Evolutionary conservation across 2,113 vertebrate species (phyloP).

Genomic region (Rhinogobius similis): DNA sequence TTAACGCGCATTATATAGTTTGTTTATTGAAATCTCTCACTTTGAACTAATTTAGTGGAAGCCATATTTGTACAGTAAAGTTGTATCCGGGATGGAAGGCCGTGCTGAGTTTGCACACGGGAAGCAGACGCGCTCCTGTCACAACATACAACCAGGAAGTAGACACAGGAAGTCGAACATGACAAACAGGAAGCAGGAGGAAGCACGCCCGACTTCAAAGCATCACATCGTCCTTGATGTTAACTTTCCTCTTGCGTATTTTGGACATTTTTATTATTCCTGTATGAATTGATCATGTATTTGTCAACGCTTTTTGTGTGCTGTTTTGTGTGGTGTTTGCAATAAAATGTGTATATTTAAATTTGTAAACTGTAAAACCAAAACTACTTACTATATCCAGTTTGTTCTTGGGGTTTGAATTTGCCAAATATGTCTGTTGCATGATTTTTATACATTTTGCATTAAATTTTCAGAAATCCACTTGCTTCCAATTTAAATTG

Average conservation of each 20-base stretch:
- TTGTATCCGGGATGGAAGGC: neutral
- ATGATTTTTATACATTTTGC: conserved; percentile 25
- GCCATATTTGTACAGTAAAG: conserved; percentile 6
- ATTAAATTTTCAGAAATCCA: conserved; percentile 52
- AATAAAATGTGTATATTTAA: conserved; percentile 31
- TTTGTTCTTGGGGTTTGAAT: neutral
- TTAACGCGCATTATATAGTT: neutral
- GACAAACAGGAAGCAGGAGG: conserved; percentile 62
- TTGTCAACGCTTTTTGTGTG: conserved; percentile 26
- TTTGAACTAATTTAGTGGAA: neutral
- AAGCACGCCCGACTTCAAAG: conserved; percentile 20
- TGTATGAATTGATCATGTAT: conserved; percentile 18
- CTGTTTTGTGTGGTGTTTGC: neutral
- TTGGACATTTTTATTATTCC: neutral
- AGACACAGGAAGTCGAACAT: conserved; percentile 42
- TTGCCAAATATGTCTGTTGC: neutral
- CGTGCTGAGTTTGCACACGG: conserved; percentile 33
- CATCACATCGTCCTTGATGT: conserved; percentile 46
- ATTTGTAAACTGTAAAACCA: neutral
- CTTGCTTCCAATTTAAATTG: neutral
- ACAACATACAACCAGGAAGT: neutral
- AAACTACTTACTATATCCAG: neutral
- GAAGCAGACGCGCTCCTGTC: conserved; percentile 7
- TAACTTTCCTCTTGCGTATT: conserved; percentile 38
- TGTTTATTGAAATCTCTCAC: neutral